A percentile compares a stretch with the other conserved stretches of the same genome.
Conservation (phyloP, 2,113 vertebrate species). For the Lepidothrix coronata region DNA sequence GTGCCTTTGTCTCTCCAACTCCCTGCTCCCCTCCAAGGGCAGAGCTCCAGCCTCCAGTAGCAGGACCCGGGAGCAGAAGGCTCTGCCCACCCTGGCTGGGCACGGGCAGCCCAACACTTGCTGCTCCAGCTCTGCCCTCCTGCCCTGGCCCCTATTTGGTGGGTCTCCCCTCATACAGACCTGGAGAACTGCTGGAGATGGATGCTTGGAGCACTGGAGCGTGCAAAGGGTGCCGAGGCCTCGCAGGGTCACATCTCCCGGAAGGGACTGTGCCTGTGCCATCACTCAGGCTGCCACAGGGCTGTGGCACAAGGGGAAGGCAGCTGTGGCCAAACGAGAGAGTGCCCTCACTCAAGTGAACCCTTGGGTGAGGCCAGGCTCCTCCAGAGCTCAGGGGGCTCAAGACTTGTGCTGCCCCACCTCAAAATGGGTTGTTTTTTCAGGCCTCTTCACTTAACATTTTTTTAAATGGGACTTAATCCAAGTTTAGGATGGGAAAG, state of each 20-base stretch:
- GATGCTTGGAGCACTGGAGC: neutral
- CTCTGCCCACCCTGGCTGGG: neutral
- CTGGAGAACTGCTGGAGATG: fast-evolving
- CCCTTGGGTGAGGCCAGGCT: fast-evolving
- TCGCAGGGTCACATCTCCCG: neutral
- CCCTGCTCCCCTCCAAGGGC: neutral
- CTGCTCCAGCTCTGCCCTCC: neutral
- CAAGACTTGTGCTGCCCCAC: neutral
- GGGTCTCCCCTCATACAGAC: fast-evolving
- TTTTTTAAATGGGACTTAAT: neutral
- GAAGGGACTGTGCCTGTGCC: neutral
- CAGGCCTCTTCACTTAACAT: neutral
- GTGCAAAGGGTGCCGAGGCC: neutral
- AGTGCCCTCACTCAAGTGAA: fast-evolving
- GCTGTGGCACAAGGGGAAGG: neutral
- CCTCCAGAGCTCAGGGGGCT: neutral
- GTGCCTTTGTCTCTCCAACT: neutral
- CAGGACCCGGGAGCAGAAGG: neutral
- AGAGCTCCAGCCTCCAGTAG: neutral
- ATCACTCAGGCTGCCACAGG: neutral
- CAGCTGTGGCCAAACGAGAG: neutral
- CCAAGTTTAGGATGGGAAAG: neutral
- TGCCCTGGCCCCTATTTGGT: neutral
- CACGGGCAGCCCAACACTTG: neutral
- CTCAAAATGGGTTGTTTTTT: neutral